phyloP scores from a whole-genome alignment of 1,140 invertebrate species.

The Lamellibrachia luymesi region DNA sequence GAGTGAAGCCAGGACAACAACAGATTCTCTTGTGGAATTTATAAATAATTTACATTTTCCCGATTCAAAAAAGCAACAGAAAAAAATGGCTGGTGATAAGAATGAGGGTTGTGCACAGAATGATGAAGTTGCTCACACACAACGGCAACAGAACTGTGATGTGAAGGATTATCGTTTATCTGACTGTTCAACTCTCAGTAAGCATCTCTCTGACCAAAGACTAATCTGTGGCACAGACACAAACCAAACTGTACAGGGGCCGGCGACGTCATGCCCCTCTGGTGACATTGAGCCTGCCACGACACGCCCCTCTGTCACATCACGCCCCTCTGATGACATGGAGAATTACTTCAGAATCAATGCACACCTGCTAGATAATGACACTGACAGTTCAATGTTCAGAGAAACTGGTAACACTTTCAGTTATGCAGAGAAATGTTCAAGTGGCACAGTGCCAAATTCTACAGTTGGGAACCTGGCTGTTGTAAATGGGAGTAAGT shows the following conservation, averaged over 20 bases:
- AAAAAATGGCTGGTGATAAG: background rate
- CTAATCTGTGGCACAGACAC: background rate
- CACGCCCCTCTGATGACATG: background rate
- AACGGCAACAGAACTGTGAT: background rate
- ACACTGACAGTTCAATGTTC: background rate
- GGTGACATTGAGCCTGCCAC: background rate
- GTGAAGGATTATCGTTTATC: background rate
- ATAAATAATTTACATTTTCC: background rate
- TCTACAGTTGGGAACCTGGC: background rate
- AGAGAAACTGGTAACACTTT: background rate
- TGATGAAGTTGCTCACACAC: background rate
- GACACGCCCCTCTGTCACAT: background rate
- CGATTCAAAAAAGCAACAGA: background rate
- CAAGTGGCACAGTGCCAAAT: background rate
- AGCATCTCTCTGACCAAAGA: background rate
- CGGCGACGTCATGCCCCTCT: background rate
- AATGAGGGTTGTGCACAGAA: background rate
- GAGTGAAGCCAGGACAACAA: background rate
- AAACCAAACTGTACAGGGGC: background rate
- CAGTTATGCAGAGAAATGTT: background rate
- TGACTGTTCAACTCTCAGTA: background rate
- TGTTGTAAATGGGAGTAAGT: background rate
- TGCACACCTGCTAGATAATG: background rate
- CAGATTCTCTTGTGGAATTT: background rate
- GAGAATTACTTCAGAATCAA: constrained; percentile 2